A percentile compares a stretch with the other conserved stretches of the same genome.
Conservation (phyloP, 1,140 invertebrate genomes). For the Drosophila tani region DNA sequence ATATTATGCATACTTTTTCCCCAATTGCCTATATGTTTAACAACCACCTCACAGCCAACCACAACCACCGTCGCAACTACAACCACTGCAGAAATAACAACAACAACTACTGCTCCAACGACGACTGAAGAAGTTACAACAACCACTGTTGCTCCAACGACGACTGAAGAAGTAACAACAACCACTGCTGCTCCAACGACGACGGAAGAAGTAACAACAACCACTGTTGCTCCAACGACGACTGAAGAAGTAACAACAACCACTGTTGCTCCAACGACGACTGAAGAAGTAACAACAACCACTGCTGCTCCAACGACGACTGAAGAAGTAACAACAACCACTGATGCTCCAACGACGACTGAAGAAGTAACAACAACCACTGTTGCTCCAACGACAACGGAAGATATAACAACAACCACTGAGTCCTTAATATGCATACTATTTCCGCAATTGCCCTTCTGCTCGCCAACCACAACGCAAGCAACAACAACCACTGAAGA, state of each 20-base stretch:
- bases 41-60: neutral
- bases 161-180: neutral
- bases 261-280: neutral
- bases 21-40: neutral
- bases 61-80: neutral
- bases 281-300: neutral
- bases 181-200: neutral
- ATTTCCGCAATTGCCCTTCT: no score
- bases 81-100: neutral
- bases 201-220: neutral
- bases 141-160: neutral
- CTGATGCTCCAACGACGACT: neutral
- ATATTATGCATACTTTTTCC: neutral
- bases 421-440: no score
- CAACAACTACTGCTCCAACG: neutral
- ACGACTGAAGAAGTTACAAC: neutral
- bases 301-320: neutral
- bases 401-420: neutral
- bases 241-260: neutral
- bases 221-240: neutral
- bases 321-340: neutral
- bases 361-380: neutral
- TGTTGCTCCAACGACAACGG: neutral
- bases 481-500: no score
- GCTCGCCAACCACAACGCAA: no score